These are phyloP conservation scores for Mimachlamys varia DNA, from an alignment of 2,888 invertebrate genomes.

Conservation along the genomic window DNA sequence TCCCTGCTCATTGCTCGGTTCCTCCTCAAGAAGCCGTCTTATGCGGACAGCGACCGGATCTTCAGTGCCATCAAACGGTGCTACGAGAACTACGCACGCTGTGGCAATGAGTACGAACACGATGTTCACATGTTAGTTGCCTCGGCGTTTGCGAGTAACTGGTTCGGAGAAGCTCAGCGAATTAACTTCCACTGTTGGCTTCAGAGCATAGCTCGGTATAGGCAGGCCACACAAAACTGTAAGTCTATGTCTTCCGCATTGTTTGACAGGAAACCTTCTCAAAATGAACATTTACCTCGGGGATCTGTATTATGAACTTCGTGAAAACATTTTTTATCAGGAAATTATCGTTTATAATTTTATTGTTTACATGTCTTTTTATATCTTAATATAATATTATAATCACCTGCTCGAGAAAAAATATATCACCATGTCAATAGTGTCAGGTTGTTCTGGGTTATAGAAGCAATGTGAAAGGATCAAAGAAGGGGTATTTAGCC, in stretches of 20 bases:
- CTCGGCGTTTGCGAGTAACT: slow-evolving; percentile 77
- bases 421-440: no score
- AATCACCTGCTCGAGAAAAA: neutral
- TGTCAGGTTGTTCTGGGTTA: neutral
- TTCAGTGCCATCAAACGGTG: slow-evolving; percentile 73
- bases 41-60: slow-evolving; percentile 71
- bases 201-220: slow-evolving; percentile 67
- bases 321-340: neutral
- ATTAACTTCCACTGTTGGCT: slow-evolving; percentile 74
- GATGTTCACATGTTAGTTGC: slow-evolving; percentile 79
- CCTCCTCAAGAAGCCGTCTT: slow-evolving; percentile 70
- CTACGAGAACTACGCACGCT: slow-evolving; percentile 72
- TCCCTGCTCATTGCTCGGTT: slow-evolving; percentile 72
- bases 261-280: neutral
- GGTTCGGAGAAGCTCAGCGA: slow-evolving; percentile 74
- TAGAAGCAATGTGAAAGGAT: neutral
- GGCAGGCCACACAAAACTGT: slow-evolving; percentile 54
- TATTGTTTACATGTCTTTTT: neutral
- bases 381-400: neutral
- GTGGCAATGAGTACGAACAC: slow-evolving; percentile 68
- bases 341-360: neutral
- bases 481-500: neutral
- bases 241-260: slow-evolving; percentile 25
- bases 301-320: neutral
- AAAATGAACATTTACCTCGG: neutral